A percentile compares a stretch with the other conserved stretches of the same genome.
Evolutionary conservation across 2,888 invertebrate genomes (phyloP).

Genomic region (Tetragonula carbonaria): DNA sequence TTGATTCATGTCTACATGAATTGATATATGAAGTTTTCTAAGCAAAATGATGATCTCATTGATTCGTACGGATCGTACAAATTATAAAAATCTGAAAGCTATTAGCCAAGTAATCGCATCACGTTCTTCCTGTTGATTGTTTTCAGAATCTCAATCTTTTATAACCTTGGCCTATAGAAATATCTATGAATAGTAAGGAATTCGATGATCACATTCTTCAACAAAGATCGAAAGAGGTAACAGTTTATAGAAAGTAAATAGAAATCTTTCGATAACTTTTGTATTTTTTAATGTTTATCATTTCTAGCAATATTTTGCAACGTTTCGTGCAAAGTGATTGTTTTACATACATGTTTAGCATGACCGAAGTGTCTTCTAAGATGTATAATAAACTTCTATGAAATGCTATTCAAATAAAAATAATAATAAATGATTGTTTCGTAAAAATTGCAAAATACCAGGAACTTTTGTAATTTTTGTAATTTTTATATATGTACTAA

Average conservation of each 20-base stretch:
- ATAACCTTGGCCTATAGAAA: slow-evolving; percentile 66
- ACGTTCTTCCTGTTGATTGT: slow-evolving; percentile 63
- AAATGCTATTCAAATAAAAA: no score
- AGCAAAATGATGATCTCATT: slow-evolving; percentile 38
- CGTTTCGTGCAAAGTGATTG: no score
- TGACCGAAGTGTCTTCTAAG: no score
- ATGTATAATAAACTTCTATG: no score
- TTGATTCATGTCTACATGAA: slow-evolving; percentile 8
- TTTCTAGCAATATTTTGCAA: not conserved
- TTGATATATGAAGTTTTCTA: slow-evolving; percentile 19
- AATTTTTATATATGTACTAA: no score
- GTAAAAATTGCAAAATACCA: no score
- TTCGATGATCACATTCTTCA: slow-evolving; percentile 37
- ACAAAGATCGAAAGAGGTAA: slow-evolving; percentile 14
- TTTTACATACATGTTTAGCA: no score
- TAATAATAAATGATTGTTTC: no score
- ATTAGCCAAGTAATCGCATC: slow-evolving; percentile 1
- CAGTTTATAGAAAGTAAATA: slow-evolving; percentile 26
- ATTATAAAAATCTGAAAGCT: slow-evolving; percentile 28
- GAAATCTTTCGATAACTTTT: not conserved
- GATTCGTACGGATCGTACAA: slow-evolving; percentile 16
- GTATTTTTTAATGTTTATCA: not conserved
- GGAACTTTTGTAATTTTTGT: no score
- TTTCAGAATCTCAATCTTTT: slow-evolving; percentile 55
- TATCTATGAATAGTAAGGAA: slow-evolving; percentile 54